Evolutionary conservation across 2,113 vertebrate genomes (phyloP).

Genomic region (Crocuta crocuta): DNA sequence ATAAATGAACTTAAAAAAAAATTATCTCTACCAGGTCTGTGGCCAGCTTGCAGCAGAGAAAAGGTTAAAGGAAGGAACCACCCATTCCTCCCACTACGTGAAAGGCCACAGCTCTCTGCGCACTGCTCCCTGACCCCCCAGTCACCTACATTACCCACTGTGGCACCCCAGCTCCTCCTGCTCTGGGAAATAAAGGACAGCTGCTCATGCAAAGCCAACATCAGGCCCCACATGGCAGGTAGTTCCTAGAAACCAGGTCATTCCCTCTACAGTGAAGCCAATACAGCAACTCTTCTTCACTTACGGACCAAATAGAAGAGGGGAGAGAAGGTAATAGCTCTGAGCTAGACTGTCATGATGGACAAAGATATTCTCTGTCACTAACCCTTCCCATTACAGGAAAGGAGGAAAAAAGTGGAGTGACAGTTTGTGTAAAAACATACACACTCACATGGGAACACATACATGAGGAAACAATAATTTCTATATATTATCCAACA

Average conservation of each 20-base stretch:
- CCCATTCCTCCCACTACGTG: neutral
- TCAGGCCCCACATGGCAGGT: neutral
- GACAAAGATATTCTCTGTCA: neutral
- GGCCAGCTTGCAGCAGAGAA: neutral
- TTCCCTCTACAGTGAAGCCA: neutral
- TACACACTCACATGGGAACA: neutral
- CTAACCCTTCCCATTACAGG: neutral
- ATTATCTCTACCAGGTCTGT: neutral
- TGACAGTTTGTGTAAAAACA: neutral
- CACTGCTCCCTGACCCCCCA: neutral
- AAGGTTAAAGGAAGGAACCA: neutral
- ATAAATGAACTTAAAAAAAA: too few relatives aligned
- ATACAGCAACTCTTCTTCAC: neutral
- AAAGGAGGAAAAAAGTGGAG: neutral
- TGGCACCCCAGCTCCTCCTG: neutral
- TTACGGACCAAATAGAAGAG: neutral
- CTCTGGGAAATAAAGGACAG: conserved; percentile 3
- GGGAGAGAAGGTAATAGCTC: neutral
- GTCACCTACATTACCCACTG: neutral
- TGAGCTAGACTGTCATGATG: neutral
- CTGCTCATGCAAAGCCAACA: neutral
- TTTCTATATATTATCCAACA: neutral
- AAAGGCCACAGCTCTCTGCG: neutral
- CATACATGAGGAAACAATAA: neutral
- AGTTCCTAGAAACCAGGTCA: neutral